These are phyloP conservation scores for Taurulus bubalis DNA, from an alignment of 2,113 vertebrate species.

Conservation along the genomic window DNA sequence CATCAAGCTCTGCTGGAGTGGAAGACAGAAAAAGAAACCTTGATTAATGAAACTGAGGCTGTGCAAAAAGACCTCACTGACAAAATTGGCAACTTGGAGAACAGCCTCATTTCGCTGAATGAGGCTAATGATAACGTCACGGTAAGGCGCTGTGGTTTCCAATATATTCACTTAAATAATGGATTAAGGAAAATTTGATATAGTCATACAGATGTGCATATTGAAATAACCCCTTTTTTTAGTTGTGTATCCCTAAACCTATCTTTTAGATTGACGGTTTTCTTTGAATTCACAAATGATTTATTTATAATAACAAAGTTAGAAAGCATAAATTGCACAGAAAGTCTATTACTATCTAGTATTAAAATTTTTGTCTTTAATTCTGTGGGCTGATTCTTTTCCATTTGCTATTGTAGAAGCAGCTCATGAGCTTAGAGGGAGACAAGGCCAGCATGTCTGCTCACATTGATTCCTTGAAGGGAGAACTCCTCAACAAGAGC, in stretches of 20 bases:
- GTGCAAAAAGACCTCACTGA: constrained; percentile 84
- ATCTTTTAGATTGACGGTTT: not conserved
- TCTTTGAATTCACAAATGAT: not conserved
- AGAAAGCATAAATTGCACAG: not conserved
- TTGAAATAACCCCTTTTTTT: not conserved
- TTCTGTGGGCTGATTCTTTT: not conserved
- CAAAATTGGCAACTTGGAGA: constrained; percentile 84
- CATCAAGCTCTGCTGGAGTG: constrained; percentile 81
- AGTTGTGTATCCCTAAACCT: not conserved
- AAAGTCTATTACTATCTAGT: not conserved
- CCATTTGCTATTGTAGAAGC: constrained; percentile 66
- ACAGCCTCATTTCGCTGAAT: constrained; percentile 74
- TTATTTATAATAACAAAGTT: not conserved
- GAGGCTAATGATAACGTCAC: constrained; percentile 61
- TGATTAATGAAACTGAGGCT: constrained; percentile 79
- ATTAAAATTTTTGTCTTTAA: not conserved
- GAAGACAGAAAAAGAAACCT: constrained; percentile 86
- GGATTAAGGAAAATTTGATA: too few species aligned
- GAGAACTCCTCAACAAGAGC: constrained; percentile 82
- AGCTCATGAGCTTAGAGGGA: constrained; percentile 76
- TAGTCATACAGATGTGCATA: not conserved
- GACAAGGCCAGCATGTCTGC: constrained; percentile 80
- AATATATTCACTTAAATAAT: not conserved
- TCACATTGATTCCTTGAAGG: constrained; percentile 84
- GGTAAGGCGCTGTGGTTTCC: constrained; percentile 40